Conservation (phyloP, 1,140 invertebrate genomes). For the Drosophila tani region DNA sequence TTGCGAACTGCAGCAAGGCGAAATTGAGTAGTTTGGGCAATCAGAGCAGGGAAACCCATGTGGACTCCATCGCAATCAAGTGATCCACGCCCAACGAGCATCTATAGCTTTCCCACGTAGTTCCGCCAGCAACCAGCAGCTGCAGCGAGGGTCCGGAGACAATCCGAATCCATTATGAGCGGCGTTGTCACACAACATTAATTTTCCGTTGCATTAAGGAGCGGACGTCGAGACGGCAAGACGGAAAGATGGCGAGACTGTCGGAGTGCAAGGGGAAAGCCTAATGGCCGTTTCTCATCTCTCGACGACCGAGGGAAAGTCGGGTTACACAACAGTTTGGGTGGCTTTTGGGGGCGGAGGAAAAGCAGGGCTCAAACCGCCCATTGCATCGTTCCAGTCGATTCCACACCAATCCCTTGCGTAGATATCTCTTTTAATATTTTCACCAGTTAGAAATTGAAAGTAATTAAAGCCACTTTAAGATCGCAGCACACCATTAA, state of each 20-base stretch:
- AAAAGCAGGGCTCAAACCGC: background rate
- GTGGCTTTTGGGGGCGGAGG: conserved; percentile 6
- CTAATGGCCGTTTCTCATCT: conserved; percentile 44
- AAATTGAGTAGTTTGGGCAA: background rate
- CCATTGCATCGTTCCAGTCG: conserved; percentile 29
- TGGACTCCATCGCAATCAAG: background rate
- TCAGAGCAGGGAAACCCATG: background rate
- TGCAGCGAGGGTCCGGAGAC: conserved; percentile 6
- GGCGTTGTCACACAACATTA: conserved; percentile 49
- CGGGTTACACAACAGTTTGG: conserved; percentile 29
- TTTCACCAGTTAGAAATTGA: conserved; percentile 27
- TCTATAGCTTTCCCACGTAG: conserved; percentile 12
- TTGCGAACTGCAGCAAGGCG: conserved; percentile 3
- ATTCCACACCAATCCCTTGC: conserved; percentile 22
- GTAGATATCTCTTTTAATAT: conserved; percentile 11
- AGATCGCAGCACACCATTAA: background rate
- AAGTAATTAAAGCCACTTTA: conserved; percentile 6
- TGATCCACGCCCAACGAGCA: background rate
- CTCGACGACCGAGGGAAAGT: conserved; percentile 33
- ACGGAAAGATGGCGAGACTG: background rate
- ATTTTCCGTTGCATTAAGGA: conserved; percentile 38
- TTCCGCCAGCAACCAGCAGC: conserved; percentile 10
- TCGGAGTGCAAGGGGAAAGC: conserved; percentile 20
- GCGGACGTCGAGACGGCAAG: conserved; percentile 6
- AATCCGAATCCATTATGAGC: conserved; percentile 30